Base-by-base conservation (phyloP, 2,113 vertebrate species). In the Clarias batrachus region DNA sequence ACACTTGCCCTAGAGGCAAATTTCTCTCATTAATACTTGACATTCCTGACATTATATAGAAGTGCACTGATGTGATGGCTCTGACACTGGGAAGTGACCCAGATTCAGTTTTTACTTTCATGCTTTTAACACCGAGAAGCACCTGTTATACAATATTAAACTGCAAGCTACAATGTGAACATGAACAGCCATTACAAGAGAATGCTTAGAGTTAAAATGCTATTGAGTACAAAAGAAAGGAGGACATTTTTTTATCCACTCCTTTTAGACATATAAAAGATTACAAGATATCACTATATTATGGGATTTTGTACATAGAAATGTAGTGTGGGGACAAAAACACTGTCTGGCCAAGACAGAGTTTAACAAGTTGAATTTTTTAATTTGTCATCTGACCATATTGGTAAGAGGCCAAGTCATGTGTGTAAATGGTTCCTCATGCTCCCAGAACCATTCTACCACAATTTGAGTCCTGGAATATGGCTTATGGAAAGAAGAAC, bases 1-100 rank as follows among this genome's bases (percentile, higher is more conserved):
- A 94, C 94, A 93, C 89, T 87, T 90, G 87, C 87, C 92, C 90
- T 91, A 84, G 87, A 87, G 92, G 93, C 93, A 94, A 89, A 52
- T 91, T 92, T 91, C 86, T 93, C 93, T 95, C 93, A 95, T 95
- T 94, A 95, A 95, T 95, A 95, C 93, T 95, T 95, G 92, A 95
- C 93, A 90, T 77, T 93, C 89, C 89, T 90, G 88, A 88, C 87
- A n/a, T 94, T 90, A 89, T n/a, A 27, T 89, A 91, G 93, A 93
- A 91, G 92, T 91, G 87, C 90, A 93, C 88, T 9, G 23, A 82
- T 90, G 92, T 94, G 92, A 94, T 82, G 90, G 93, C 91, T 87
- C 87, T 78, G 91, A 85, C 85, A 83, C 89, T 90, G 92, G 90
- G 93, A 92, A 94, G 91, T 95, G 94, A 95, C 94, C 94, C 94